These are phyloP conservation scores for silkworm (Bombyx mori) DNA, from an alignment of 1,140 invertebrate species.

Conservation along the genomic window ASM3026992v2 NC_085121.1:1471501-1472000, in stretches of 20 bases:
- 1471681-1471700: slow-evolving; percentile 62
- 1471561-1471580: background rate
- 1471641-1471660: slow-evolving; percentile 92
- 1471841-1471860: slow-evolving; percentile 64
- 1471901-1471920: background rate
- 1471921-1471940: background rate
- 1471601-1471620: slow-evolving; percentile 83
- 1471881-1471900: background rate
- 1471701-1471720: slow-evolving; percentile 53
- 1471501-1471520: no score
- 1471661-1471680: slow-evolving; percentile 73
- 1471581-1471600: slow-evolving; percentile 84
- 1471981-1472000: background rate
- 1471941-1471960: background rate
- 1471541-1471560: background rate
- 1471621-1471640: slow-evolving; percentile 93
- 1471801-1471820: background rate
- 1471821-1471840: slow-evolving; percentile 53
- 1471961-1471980: background rate
- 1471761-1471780: background rate
- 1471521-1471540: background rate
- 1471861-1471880: slow-evolving; percentile 23
- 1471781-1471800: background rate
- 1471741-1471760: background rate
- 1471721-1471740: background rate